Evolutionary conservation across 2,797 vertebrate genomes (phyloP).

Genomic region (Micrastur ruficollis): DNA sequence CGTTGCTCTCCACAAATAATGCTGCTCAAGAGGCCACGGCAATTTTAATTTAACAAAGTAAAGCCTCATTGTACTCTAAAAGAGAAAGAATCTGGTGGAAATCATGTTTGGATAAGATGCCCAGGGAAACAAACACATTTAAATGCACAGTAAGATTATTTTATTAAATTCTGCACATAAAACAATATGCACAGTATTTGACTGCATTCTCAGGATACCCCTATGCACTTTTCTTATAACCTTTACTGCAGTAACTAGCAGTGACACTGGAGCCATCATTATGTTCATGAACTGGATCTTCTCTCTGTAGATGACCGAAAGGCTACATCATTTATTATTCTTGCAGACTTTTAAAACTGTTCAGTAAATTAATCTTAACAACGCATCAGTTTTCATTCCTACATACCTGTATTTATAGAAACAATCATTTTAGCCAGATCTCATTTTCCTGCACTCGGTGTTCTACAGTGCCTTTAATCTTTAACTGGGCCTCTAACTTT

Average conservation of each 20-base stretch:
- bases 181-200: neutral
- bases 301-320: neutral
- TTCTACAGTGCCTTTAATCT: neutral
- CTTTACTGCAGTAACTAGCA: neutral
- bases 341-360: neutral
- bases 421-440: neutral
- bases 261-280: neutral
- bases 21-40: neutral
- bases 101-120: neutral
- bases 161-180: neutral
- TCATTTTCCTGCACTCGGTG: neutral
- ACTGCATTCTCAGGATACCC: neutral
- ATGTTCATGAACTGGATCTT: neutral
- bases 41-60: neutral
- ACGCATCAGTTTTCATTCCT: neutral
- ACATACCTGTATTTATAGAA: conserved; percentile 3
- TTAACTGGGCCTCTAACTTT: neutral
- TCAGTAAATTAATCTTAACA: neutral
- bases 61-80: neutral
- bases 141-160: neutral
- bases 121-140: neutral
- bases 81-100: neutral
- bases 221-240: neutral
- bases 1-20: neutral
- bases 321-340: neutral